These are phyloP conservation scores for Drosophila nannoptera DNA, from an alignment of 1,140 invertebrate species.

Conservation along the genomic window DNA sequence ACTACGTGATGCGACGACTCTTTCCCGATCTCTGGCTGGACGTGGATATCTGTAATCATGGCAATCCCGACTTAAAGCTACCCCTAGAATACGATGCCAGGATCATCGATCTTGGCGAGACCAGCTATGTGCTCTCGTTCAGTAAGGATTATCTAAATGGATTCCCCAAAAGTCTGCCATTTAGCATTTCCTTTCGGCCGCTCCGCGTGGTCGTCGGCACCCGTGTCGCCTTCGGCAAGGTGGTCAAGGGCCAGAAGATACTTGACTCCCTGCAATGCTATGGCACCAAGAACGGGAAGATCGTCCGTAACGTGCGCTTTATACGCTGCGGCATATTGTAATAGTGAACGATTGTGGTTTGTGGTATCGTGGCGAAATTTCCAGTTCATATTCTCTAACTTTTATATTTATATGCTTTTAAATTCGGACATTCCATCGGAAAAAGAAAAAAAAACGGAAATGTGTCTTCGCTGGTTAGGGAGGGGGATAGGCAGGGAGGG, in stretches of 20 bases:
- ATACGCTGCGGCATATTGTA: slow-evolving; percentile 56
- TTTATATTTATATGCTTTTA: too few relatives aligned
- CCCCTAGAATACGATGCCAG: slow-evolving; percentile 64
- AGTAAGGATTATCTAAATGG: slow-evolving; percentile 51
- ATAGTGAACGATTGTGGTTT: not conserved
- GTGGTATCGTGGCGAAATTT: not conserved
- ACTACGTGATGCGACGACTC: slow-evolving; percentile 48
- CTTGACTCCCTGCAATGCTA: slow-evolving; percentile 64
- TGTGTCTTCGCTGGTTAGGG: too few relatives aligned
- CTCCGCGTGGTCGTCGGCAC: slow-evolving; percentile 59
- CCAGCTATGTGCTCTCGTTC: slow-evolving; percentile 58
- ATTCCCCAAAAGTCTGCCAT: slow-evolving; percentile 46
- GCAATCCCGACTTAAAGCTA: slow-evolving; percentile 24
- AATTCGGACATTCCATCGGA: too few relatives aligned
- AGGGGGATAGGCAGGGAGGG: too few relatives aligned
- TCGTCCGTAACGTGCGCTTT: slow-evolving; percentile 49
- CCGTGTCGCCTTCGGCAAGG: slow-evolving; percentile 63
- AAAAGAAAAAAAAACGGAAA: too few relatives aligned
- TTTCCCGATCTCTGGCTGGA: slow-evolving; percentile 71
- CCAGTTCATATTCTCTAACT: not conserved
- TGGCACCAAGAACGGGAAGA: slow-evolving; percentile 71
- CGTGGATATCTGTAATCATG: slow-evolving; percentile 37
- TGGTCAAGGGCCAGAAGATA: slow-evolving; percentile 57
- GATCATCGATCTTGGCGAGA: slow-evolving; percentile 56
- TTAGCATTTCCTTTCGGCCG: slow-evolving; percentile 69